Conservation (phyloP, 2,113 vertebrate species). For the Osmerus eperlanus region DNA sequence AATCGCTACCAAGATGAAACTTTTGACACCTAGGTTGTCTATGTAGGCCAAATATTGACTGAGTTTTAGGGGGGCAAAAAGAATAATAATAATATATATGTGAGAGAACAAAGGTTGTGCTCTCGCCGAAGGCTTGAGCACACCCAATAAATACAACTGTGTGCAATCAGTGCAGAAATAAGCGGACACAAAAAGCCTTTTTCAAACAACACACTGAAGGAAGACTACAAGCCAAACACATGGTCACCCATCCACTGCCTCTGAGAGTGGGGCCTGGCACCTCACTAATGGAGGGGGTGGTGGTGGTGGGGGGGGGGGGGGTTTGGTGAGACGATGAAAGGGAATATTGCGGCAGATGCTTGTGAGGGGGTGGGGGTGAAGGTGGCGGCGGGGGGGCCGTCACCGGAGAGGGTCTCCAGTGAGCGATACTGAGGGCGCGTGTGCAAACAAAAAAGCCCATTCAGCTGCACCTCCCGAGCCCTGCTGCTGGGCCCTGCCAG, state of each 20-base stretch:
- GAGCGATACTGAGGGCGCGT: slow-evolving; percentile 34
- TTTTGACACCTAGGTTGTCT: no score
- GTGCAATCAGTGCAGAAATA: not conserved
- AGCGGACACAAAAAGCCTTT: not conserved
- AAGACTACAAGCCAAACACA: not conserved
- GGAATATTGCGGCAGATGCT: slow-evolving; percentile 55
- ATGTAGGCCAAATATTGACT: no score
- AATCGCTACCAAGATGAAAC: no score
- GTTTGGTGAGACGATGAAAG: slow-evolving; percentile 37
- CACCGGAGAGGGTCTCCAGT: slow-evolving; percentile 24
- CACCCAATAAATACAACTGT: slow-evolving; percentile 27
- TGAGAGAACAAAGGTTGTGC: no score
- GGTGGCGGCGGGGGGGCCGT: slow-evolving; percentile 12
- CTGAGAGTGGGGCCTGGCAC: not conserved
- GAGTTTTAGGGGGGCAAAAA: no score
- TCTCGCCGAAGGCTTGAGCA: no score
- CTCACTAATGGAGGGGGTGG: not conserved
- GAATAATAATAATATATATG: no score
- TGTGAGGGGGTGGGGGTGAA: slow-evolving; percentile 16
- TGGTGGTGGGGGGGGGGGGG: not conserved
- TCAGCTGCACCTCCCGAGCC: slow-evolving; percentile 25
- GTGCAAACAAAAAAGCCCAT: slow-evolving; percentile 48
- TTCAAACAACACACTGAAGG: not conserved
- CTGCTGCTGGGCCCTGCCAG: slow-evolving; percentile 23
- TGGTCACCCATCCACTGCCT: not conserved